Base-by-base conservation (phyloP, 1,140 invertebrate genomes). In the Muscidifurax raptorellus region DNA sequence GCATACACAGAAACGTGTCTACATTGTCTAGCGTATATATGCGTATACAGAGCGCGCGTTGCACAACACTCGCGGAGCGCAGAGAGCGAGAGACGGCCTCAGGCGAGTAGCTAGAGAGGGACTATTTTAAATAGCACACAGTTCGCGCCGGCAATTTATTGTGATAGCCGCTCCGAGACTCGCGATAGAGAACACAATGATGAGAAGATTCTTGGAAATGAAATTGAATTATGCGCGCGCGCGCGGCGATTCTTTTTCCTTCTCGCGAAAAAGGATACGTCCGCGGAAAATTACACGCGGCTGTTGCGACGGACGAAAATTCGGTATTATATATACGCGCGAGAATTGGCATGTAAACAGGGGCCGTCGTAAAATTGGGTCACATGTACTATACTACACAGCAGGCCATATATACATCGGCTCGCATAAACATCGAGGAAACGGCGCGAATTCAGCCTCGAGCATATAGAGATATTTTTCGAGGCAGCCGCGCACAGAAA, bases 21-120 rank as follows among this genome's bases (percentile, higher is more conserved):
- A n/a, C 85, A 86, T 86, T 87, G 88, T 89, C 87, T 87, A 59
- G 84, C 36, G 6, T n/a, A 6, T 59, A 59, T n/a, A 86, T 89
- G 90, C 86, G 88, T 89, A 59, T 59, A 59, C 52, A 59, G 52
- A 80, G 85, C 87, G 86, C 87, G 83, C 85, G 88, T 90, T 91
- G 90, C 91, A 88, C 90, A 91, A 91, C 85, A 52, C 79, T 81
- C 76, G 67, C 83, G 78, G n/a, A n/a, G n/a, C 82, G 76, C 75
- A 69, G 36, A 30, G 78, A 71, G 76, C 78, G 87, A 78, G 72
- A 90, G 90, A 90, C 89, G 91, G 90, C 88, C 90, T 90, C 90
- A 89, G 90, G 85, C 89, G 90, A 85, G 90, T 87, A 85, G 88
- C 89, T 52, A 64, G 52, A 80, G 82, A 79, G 82, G 47, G 76